Base-by-base conservation (phyloP, 1,140 invertebrate species). In the Drosophila micromelanica region DNA sequence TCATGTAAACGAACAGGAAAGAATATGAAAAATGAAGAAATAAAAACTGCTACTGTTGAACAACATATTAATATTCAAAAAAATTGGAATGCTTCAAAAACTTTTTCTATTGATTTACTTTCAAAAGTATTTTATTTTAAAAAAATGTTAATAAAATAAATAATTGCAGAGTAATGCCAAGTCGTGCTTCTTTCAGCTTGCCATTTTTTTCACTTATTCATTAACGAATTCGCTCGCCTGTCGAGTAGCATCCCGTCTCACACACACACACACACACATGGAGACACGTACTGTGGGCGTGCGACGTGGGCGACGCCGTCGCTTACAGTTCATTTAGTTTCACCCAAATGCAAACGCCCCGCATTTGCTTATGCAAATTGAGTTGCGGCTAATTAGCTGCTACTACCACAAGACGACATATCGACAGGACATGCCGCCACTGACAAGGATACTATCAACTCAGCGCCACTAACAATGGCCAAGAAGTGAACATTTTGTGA, bases 321-420 rank as follows among this genome's bases (percentile, higher is more conserved):
- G 69, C 63, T 81, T 78, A 72, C 78, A 81, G 74, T 81, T 81
- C 74, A 81, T 81, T 81, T 77, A 67, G 64, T 60, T 61, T 52
- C 55, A 49, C 40, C 40, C 37, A 43, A 65, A 49, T 55, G 46
- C 49, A 55, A 60, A 62, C 45, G 46, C 56, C 56, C 48, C 43
- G 73, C 73, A 78, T 73, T 73, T 68, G 71, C 40, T 73, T 68
- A 76, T 81, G 73, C 73, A 81, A 81, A 81, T 73, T 69, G 68
- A 76, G 52, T 64, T 64, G 62, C 68, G 51, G 62, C 63, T 81
- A 81, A 81, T 81, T 81, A 81, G 74, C 78, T 73, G 63, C 5
- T 38, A 67, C 62, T 59, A 17, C 30, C 35, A 54, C 60, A 56
- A 48, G 38, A 51, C 68, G 42, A 15, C 46, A 64, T 55, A 15